Evolutionary conservation across 1,140 invertebrate genomes (phyloP), one percentile per base, ranked within the genome.

Genomic region (Polypedilum pembai): DNA sequence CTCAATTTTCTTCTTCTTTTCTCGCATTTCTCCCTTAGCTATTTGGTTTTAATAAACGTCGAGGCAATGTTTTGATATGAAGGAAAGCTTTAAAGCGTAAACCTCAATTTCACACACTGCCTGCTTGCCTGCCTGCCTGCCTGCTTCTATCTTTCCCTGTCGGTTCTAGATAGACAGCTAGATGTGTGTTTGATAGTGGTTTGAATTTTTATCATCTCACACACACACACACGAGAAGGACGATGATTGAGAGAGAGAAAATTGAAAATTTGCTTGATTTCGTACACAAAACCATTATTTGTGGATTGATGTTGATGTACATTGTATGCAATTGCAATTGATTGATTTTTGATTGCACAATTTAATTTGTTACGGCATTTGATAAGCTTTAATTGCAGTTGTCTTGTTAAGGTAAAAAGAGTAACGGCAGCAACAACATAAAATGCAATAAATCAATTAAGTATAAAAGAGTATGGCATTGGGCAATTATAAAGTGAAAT

Each of bases 21-120:
- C 15, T 45, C 8, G 8, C 41, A 45, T 45, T 12, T 45, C 15
- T 45, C 15, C 15, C 15, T 56, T 56, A n/a, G 12, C 45, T 56
- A 56, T 56, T 56, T 56, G 45, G 45, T 56, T 56, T 56, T 56
- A 56, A 56, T 56, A 56, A 56, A 56, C 45, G 45, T 56, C 45
- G 45, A 56, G 45, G 24, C 24, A 33, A 33, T 33, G 5, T 33
- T 33, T 33, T 33, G 24, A 33, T 33, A 33, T 33, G 24, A 33
- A 33, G 24, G 5, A 33, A 33, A 33, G 24, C 24, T 33, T 33
- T 33, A 33, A 33, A 33, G 24, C 24, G 24, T 33, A 33, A 33
- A 33, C 24, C 24, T 33, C 24, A 33, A 33, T 33, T 33, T 33
- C 24, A 33, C 24, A 33, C 24, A 33, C 5, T 33, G 24, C 24